phyloP scores from a whole-genome alignment of 2,113 vertebrate species.

The Cephalopholis sonnerati region DNA sequence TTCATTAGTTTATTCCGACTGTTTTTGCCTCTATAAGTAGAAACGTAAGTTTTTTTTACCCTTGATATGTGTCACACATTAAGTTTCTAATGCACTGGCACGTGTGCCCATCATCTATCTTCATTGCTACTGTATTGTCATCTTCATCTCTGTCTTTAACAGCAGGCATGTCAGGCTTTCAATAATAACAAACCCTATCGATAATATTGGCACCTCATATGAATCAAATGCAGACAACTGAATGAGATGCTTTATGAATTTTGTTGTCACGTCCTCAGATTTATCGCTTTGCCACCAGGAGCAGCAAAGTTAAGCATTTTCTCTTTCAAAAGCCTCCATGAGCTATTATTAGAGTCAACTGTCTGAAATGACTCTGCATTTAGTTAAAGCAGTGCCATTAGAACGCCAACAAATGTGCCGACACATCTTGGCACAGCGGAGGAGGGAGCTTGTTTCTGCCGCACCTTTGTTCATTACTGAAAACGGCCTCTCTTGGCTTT shows the following conservation, averaged over 20 bases:
- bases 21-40: background rate
- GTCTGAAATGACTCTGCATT: conserved; percentile 67
- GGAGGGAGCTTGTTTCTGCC: conserved; percentile 24
- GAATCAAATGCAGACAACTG: background rate
- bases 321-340: conserved; percentile 18
- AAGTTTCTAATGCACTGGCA: background rate
- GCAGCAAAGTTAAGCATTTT: conserved; percentile 38
- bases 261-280: conserved; percentile 3
- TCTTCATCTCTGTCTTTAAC: conserved; percentile 18
- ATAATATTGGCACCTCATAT: conserved; percentile 25
- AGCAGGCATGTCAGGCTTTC: background rate
- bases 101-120: background rate
- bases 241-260: background rate
- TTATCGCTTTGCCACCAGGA: conserved; percentile 32
- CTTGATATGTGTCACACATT: background rate
- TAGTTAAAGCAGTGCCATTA: conserved; percentile 61
- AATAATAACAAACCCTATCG: conserved; percentile 12
- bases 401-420: conserved; percentile 63
- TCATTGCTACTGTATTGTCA: background rate
- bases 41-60: too few relatives aligned
- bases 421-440: conserved; percentile 67
- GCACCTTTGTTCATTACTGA: conserved; percentile 72
- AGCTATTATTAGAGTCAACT: conserved; percentile 46
- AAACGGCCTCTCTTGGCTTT: conserved; percentile 69
- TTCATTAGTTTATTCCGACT: background rate